These are phyloP conservation scores for Poecile atricapillus DNA, from an alignment of 2,113 vertebrate species.

Conservation along the genomic window DNA sequence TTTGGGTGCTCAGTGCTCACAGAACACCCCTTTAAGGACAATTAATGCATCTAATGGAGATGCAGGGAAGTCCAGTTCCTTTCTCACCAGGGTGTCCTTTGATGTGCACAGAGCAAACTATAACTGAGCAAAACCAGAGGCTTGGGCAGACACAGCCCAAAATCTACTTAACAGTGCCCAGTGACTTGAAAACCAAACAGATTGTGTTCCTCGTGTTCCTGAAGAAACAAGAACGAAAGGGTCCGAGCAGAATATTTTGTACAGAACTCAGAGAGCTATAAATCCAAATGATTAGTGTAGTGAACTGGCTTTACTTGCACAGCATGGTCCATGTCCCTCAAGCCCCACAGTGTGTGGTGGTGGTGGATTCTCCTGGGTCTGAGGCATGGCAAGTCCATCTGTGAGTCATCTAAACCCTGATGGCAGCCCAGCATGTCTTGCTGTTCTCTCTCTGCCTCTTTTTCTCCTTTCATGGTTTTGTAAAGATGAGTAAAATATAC, in stretches of 20 bases:
- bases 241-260: neutral
- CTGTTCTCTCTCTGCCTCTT: neutral
- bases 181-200: neutral
- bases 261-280: neutral
- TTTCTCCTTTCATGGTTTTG: neutral
- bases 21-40: neutral
- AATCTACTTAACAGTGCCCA: neutral
- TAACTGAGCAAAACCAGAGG: neutral
- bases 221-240: neutral
- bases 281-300: neutral
- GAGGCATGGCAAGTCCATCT: neutral
- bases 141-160: neutral
- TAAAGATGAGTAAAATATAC: neutral
- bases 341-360: rapidly evolving
- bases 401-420: constrained; percentile 28
- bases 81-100: neutral
- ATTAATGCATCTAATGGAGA: neutral
- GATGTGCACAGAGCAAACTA: neutral
- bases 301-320: neutral
- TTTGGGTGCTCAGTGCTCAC: neutral
- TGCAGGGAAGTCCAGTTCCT: neutral
- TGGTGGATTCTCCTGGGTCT: neutral
- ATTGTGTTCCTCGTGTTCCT: neutral
- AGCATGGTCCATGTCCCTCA: neutral
- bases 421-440: constrained; percentile 7